These are phyloP conservation scores for Lacerta agilis DNA, from an alignment of 2,797 vertebrate genomes.

Conservation along the genomic window DNA sequence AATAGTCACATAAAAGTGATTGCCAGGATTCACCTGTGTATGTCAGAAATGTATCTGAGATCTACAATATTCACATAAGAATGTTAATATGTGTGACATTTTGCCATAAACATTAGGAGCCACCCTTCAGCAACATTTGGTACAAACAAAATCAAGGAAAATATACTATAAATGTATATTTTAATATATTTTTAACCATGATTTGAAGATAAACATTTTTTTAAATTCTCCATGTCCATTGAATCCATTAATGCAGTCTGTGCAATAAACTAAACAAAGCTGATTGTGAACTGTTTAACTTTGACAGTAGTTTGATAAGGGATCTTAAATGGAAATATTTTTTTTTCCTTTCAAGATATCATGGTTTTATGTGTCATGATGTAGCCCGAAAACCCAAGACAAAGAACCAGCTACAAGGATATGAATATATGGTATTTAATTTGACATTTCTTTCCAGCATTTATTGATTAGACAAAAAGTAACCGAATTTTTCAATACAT, in stretches of 20 bases:
- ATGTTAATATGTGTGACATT: background rate
- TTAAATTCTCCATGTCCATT: background rate
- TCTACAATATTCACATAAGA: background rate
- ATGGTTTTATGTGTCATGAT: constrained; percentile 67
- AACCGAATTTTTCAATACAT: constrained; percentile 54
- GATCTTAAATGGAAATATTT: constrained; percentile 63
- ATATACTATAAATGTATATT: background rate
- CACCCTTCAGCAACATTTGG: background rate
- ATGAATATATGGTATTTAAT: constrained; percentile 57
- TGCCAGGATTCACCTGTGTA: background rate
- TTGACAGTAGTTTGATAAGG: constrained; percentile 31
- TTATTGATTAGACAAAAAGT: constrained; percentile 60
- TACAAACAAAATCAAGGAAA: background rate
- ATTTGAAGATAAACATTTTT: background rate
- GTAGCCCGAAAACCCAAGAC: constrained; percentile 66
- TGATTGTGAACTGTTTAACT: constrained; percentile 48
- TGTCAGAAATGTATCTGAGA: background rate
- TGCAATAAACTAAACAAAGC: background rate
- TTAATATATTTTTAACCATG: background rate
- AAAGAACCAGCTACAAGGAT: constrained; percentile 65
- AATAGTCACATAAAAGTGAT: background rate
- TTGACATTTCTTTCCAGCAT: constrained; percentile 47
- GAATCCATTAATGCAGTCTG: constrained; percentile 3
- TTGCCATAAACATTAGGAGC: background rate
- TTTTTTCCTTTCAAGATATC: constrained; percentile 68